Evolutionary conservation across 2,888 invertebrate genomes (phyloP), one percentile per base, ranked within the genome.

Genomic region (Griposia aprilina): DNA sequence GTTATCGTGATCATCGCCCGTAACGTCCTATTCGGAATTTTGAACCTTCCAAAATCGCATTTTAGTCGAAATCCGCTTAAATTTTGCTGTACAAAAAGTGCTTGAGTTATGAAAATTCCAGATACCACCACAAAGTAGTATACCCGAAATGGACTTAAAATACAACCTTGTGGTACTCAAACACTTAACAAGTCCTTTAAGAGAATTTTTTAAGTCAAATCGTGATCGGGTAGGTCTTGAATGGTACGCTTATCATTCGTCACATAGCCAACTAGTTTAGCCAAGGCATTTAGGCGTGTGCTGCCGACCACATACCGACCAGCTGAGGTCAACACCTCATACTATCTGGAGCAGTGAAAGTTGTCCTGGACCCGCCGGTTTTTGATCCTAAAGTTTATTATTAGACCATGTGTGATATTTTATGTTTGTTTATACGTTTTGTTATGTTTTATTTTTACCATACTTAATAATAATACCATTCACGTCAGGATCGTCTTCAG

Each of bases 261-360:
- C 59, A 79, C 70, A 57, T 45, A 48, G 20, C 11, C 17, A 73
- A 76, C 60, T 70, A 26, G 65, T 69, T 74, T 63, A 48, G 17
- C 10, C 63, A 52, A 74, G 62, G 36, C 13, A 72, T 76, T 69
- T 68, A 74, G 71, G 62, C 20, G 68, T 78, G 74, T 62, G 26
- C 60, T 41, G 41, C 48, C 45, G 17, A 48, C 50, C 50, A 76
- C 80, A 81, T 81, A 68, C 77, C 69, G 17, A 52, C 3, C 36
- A 71, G 23, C 17, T 72, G 80, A 89, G 90, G 88, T 84, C 88
- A 87, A 82, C 87, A 77, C 82, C 83, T 81, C 70, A 50, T 67
- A 75, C 55, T 73, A 91, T 91, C 85, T 92, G 81, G 93, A 90
- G 73, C 93, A 93, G 93, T 92, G 93, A 95, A 95, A 95, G 95